Evolutionary conservation across 2,113 vertebrate species (phyloP), one percentile per base, ranked within the genome.

Genomic region (Puffinus mauretanicus): DNA sequence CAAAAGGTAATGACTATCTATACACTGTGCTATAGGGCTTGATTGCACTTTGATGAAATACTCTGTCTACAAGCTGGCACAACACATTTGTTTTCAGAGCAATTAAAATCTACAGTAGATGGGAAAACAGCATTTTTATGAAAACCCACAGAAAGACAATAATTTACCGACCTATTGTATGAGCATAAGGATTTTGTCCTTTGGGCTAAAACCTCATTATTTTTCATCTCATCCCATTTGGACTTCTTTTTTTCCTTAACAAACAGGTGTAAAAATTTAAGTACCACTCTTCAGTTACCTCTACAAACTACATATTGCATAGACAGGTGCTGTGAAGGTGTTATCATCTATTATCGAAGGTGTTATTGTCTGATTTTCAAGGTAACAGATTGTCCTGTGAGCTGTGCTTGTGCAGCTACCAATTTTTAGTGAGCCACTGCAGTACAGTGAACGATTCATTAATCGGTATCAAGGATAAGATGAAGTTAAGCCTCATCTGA

Each of bases 51-150:
- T 90, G 91, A 87, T 91, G 32, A 47, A 95, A 72, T 42, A 34
- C 81, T 46, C 81, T 91, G 93, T 86, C 96, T 92, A 10, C 55
- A 40, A 40, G 32, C 67, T 93, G 94, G 75, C 78, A 76, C 62
- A 51, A 49, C 16, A 51, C 86, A 91, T 96, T 93, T 77, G 57
- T 95, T 88, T 80, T 52, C 77, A 86, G 81, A 89, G 84, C 81
- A 93, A 95, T 95, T 97, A 95, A 94, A 91, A 93, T 77, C 94
- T 82, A 84, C 54, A 79, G 52, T 38, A 65, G 66, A 46, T 58
- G 0, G 0, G 55, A 70, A 94, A 82, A 15, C 49, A 66, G n/a
- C 26, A 32, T 80, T 87, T 83, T 91, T 17, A 70, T 70, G 58
- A 95, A 90, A 81, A 76, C 15, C 46, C 20, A 16, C 34, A 64